Base-by-base conservation (phyloP, 2,113 vertebrate species). In the Promerops cafer region DNA sequence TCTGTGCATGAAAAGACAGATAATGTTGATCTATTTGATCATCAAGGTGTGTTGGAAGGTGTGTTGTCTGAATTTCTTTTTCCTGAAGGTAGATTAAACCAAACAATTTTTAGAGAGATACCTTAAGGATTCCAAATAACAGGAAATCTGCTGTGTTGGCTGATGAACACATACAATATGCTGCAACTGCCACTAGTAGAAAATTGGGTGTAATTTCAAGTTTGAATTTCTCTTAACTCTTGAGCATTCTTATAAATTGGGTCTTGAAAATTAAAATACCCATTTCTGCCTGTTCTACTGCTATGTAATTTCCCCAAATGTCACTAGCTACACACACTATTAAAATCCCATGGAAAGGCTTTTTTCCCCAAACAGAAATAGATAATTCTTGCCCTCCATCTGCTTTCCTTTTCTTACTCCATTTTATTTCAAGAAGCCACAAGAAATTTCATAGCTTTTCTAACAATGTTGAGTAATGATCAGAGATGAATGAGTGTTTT, bases 131-230 rank as follows among this genome's bases (percentile, higher is more conserved):
- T 70, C n/a, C 4, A 26, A 70, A 31, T 44, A 44, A 30, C 4
- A 66, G 8, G 4, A 20, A 66, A 44, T 37, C 16, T 1, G 2
- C 33, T 18, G 17, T 24, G 3, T 27, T 3, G 4, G 20, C 9
- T 49, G 15, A 54, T 47, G 7, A 59, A 10, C 7, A 90, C 5
- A 69, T 65, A 11, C 3, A 75, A 27, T 45, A 47, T 31, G 10
- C 7, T 63, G 24, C 14, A 74, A n/a, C 50, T 35, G 15, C 7
- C 31, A n/a, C 24, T 28, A 45, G 18, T 7, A 52, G 39, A 68
- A 91, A 52, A 75, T 5, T 30, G 0, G 7, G 26, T 44, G 3
- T 15, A 53, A 74, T 63, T 78, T 89, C 28, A 82, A 33, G 7
- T 71, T 78, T 39, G 7, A 78, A 45, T 90, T 85, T 85, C 11